Conservation (phyloP, 2,888 invertebrate genomes). For the Beris morrisii region DNA sequence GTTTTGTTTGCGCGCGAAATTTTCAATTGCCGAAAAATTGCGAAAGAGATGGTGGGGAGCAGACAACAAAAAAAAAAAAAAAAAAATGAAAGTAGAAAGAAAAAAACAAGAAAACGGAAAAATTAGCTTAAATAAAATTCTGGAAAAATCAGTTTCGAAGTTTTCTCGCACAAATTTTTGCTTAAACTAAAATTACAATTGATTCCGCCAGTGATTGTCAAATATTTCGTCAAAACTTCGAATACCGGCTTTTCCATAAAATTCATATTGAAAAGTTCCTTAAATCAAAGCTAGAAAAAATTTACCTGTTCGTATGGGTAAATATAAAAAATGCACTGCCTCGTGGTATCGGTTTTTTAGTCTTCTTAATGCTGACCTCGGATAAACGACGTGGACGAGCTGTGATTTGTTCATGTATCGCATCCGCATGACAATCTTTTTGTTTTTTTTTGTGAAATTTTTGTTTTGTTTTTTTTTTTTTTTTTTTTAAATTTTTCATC, state of each 20-base stretch:
- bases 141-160: too few species aligned
- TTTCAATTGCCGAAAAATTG: neutral
- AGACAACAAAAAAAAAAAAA: neutral
- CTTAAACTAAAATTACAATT: too few species aligned
- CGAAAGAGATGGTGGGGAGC: neutral
- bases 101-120: neutral
- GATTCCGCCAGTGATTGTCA: too few species aligned
- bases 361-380: conserved; percentile 80
- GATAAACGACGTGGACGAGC: conserved; percentile 85
- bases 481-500: neutral
- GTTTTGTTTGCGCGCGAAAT: neutral
- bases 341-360: conserved; percentile 87
- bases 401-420: conserved; percentile 58
- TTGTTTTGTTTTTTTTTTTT: conserved; percentile 26
- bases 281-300: neutral
- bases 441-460: conserved; percentile 55
- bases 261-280: neutral
- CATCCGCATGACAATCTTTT: conserved; percentile 59
- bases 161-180: too few species aligned
- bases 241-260: neutral
- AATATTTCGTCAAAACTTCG: neutral
- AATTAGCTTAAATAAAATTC: neutral
- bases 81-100: neutral
- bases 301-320: conserved; percentile 90
- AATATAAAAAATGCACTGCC: conserved; percentile 93